Evolutionary conservation across 1,140 invertebrate species (phyloP), one percentile per base, ranked within the genome.

Genomic region (Drosophila neocordata): DNA sequence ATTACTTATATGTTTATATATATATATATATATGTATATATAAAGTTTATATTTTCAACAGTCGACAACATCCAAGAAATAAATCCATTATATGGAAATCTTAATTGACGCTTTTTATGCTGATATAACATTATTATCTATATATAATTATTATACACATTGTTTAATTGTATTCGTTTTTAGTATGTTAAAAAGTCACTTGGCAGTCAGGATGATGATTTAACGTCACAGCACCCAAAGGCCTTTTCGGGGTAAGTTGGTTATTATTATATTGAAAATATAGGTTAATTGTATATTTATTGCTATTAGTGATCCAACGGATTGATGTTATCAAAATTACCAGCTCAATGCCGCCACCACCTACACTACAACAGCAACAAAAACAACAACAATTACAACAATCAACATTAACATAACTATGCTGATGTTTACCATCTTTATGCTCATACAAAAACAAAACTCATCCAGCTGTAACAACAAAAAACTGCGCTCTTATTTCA

Each of bases 161-260:
- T 18, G 13, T 18, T n/a, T n/a, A n/a, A n/a, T n/a, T 44, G 13
- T 57, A 2, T 20, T 15, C 27, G 12, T 57, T 59, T 78, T 92
- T 93, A 96, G 93, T 96, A 95, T 93, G 94, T 96, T 13, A 95
- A 96, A 89, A 96, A 96, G 92, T 93, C 95, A 56, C 93, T 93
- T 73, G 93, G 94, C 70, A 93, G 92, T 75, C 94, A 95, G 87
- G 95, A 95, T 69, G 95, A 95, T 84, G 94, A 95, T 77, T 91
- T 95, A 15, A 91, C 82, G 81, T 90, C 93, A 69, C 93, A 94
- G 81, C 93, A 93, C 66, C 92, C 93, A 70, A 94, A 94, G 90
- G 92, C 92, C 57, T 91, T 80, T 66, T 80, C 89, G 27, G 81
- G 87, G 90, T 91, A 76, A 84, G 75, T 44, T 34, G 18, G 18